Conservation (phyloP, 2,888 invertebrate genomes). For the Idaea aversata region DNA sequence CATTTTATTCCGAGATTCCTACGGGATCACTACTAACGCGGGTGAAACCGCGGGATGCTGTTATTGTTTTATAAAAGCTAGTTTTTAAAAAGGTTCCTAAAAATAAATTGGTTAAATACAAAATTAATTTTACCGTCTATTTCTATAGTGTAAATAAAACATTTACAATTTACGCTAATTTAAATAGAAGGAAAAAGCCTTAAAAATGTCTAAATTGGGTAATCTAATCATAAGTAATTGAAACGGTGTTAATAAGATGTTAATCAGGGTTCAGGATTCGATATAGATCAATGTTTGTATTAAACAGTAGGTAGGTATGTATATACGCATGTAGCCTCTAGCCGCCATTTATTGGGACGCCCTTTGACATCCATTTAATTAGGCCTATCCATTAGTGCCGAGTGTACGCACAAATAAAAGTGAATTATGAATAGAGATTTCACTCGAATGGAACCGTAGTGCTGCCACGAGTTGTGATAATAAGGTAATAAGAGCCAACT, state of each 20-base stretch:
- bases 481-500: background rate
- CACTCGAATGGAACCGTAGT: background rate
- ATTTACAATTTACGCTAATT: no score
- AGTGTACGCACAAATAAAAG: slow-evolving; percentile 52
- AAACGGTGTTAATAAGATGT: slow-evolving; percentile 27
- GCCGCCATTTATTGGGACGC: slow-evolving; percentile 22
- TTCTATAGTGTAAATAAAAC: no score
- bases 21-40: no score
- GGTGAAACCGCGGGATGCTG: no score
- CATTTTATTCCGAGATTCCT: no score
- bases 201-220: background rate
- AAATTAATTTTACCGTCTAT: no score
- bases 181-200: no score
- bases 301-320: slow-evolving; percentile 17
- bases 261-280: slow-evolving; percentile 44
- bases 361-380: slow-evolving; percentile 60
- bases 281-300: slow-evolving; percentile 43
- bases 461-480: background rate
- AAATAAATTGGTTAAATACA: no score
- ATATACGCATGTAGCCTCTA: slow-evolving; percentile 15
- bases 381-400: slow-evolving; percentile 57
- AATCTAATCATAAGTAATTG: slow-evolving; percentile 13
- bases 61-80: no score
- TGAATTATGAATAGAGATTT: slow-evolving; percentile 48
- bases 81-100: no score